These are phyloP conservation scores for Rhinichthys klamathensis DNA, from an alignment of 2,113 vertebrate species.

Conservation along the genomic window DNA sequence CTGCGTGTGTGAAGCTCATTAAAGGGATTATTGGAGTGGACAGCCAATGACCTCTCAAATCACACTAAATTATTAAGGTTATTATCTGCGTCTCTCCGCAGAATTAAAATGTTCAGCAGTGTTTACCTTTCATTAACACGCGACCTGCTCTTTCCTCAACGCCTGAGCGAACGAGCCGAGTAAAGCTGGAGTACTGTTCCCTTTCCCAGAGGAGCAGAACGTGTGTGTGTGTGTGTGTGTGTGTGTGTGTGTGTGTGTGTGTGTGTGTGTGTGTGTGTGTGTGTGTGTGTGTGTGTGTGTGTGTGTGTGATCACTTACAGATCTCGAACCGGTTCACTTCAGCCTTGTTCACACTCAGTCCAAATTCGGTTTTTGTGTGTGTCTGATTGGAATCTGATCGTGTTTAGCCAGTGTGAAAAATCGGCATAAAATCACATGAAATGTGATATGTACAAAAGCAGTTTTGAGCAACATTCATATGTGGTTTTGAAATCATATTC, in stretches of 20 bases:
- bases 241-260: no score
- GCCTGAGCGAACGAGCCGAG: neutral
- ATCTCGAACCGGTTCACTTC: neutral
- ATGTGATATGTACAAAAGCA: no score
- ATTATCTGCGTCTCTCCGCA: conserved; percentile 36
- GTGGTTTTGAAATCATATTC: no score
- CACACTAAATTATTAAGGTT: conserved; percentile 52
- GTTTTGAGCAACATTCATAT: no score
- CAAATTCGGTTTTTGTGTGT: no score
- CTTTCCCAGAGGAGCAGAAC: neutral
- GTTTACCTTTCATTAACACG: conserved; percentile 53
- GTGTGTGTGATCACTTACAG: neutral
- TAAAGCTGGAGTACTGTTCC: neutral
- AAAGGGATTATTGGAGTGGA: conserved; percentile 54
- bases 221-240: neutral
- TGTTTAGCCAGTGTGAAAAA: no score
- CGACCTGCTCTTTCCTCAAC: conserved; percentile 16
- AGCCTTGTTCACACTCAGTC: no score
- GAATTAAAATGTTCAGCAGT: conserved; percentile 56
- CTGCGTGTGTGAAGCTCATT: conserved; percentile 50
- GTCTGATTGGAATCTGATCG: no score
- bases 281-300: no score
- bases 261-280: no score
- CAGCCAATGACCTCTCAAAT: conserved; percentile 50
- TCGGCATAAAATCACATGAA: no score